These are phyloP conservation scores for Cassiopea xamachana DNA, from an alignment of 30 jellyfish, hydroid and myxozoan genomes.

Conservation along the genomic window DNA sequence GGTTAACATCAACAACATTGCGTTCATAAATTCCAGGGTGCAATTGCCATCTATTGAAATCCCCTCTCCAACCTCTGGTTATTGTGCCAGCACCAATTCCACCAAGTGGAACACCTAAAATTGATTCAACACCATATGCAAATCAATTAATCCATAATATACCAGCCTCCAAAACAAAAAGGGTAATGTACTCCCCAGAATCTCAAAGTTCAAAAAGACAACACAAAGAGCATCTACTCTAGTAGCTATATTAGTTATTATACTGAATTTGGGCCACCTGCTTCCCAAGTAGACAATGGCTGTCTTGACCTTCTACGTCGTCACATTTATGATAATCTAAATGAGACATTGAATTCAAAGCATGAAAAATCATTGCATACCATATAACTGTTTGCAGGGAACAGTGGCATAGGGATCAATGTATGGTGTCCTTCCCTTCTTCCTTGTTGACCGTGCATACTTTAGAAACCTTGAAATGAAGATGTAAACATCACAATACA, in stretches of 20 bases:
- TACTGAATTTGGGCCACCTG: too few relatives aligned
- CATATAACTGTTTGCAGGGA: constrained; percentile 92
- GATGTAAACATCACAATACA: too few relatives aligned
- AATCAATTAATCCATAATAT: neutral
- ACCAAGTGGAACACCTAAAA: constrained; percentile 95
- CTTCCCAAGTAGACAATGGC: too few relatives aligned
- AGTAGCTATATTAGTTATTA: too few relatives aligned
- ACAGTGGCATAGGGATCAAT: constrained; percentile 96
- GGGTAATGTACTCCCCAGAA: too few relatives aligned
- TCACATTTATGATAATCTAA: too few relatives aligned
- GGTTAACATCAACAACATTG: constrained; percentile 88
- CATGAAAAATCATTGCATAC: constrained; percentile 30
- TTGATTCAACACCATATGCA: neutral
- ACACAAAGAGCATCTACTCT: too few relatives aligned
- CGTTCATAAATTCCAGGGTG: constrained; percentile 94
- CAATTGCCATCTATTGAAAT: constrained; percentile 95
- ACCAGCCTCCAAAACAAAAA: neutral
- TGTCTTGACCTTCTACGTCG: too few relatives aligned
- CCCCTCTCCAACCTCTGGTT: constrained; percentile 98
- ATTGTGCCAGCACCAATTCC: constrained; percentile 99
- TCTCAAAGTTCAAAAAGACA: too few relatives aligned
- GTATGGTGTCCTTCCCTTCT: constrained; percentile 91
- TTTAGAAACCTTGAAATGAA: constrained; percentile 70
- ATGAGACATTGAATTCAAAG: too few relatives aligned
- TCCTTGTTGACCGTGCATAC: constrained; percentile 83